Conservation (phyloP, 2,888 invertebrate genomes). For the Eumacrocentrus americanus region DNA sequence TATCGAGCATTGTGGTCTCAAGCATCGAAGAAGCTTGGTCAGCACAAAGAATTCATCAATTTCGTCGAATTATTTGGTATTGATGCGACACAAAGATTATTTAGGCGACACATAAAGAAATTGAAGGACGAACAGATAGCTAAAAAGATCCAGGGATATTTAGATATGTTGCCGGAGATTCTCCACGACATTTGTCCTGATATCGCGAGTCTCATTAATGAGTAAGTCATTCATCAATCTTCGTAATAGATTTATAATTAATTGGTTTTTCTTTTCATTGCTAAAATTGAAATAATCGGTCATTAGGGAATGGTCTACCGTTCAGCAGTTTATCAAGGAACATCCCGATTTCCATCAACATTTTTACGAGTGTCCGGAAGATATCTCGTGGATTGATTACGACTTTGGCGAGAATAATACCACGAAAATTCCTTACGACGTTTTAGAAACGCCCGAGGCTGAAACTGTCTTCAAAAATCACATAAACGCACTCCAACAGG, state of each 20-base stretch:
- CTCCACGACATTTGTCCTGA: conserved; percentile 81
- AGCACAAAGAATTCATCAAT: conserved; percentile 87
- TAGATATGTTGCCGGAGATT: conserved; percentile 78
- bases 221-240: too few relatives aligned
- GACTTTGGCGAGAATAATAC: conserved; percentile 73
- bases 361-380: conserved; percentile 85
- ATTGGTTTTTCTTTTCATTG: too few relatives aligned
- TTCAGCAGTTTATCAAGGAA: conserved; percentile 82
- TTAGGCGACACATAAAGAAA: conserved; percentile 79
- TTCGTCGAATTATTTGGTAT: conserved; percentile 90
- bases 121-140: conserved; percentile 82
- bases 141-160: conserved; percentile 76
- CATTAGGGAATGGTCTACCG: conserved; percentile 91
- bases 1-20: conserved; percentile 87
- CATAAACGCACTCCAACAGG: conserved; percentile 88
- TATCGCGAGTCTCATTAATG: conserved; percentile 62
- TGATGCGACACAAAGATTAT: conserved; percentile 80
- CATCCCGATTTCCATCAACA: conserved; percentile 94
- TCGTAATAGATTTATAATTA: too few relatives aligned
- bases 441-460: conserved; percentile 88
- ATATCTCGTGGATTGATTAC: conserved; percentile 79
- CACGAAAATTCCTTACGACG: conserved; percentile 88
- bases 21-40: conserved; percentile 82
- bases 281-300: too few relatives aligned
- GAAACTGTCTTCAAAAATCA: conserved; percentile 91